Evolutionary conservation across 2,888 invertebrate species (phyloP).

Genomic region (Schizotus pectinicornis): DNA sequence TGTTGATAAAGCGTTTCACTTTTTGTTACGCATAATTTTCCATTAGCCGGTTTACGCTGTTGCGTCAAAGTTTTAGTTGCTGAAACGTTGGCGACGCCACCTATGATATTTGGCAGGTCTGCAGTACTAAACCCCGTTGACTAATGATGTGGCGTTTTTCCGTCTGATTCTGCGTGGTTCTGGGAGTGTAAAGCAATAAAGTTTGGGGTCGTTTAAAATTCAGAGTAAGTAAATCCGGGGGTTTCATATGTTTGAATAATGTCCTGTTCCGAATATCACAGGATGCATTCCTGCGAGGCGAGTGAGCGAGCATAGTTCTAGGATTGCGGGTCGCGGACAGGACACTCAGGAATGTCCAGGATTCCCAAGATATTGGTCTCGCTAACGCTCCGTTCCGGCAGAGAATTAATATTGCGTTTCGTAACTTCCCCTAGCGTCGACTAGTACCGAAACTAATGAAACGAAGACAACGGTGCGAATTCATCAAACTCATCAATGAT

Average conservation of each 20-base stretch:
- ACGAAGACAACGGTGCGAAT: too few relatives aligned
- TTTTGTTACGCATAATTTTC: too few relatives aligned
- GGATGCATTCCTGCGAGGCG: slow-evolving; percentile 46
- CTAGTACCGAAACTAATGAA: too few relatives aligned
- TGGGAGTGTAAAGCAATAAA: slow-evolving; percentile 30
- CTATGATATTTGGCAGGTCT: too few relatives aligned
- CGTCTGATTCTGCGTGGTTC: too few relatives aligned
- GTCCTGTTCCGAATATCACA: slow-evolving; percentile 49
- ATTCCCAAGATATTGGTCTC: slow-evolving; percentile 45
- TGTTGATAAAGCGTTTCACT: too few relatives aligned
- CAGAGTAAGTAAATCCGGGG: slow-evolving; percentile 41
- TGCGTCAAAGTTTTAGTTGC: too few relatives aligned
- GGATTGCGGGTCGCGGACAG: slow-evolving; percentile 53
- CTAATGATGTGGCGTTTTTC: too few relatives aligned
- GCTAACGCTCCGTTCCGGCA: background rate
- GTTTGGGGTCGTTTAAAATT: slow-evolving; percentile 35
- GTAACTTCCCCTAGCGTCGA: background rate
- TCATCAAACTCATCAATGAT: too few relatives aligned
- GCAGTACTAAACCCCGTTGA: too few relatives aligned
- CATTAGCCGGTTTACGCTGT: too few relatives aligned
- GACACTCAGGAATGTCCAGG: slow-evolving; percentile 49
- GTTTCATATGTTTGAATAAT: slow-evolving; percentile 46
- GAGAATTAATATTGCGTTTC: slow-evolving; percentile 16
- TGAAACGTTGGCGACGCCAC: too few relatives aligned
- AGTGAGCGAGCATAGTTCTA: slow-evolving; percentile 49